Percentiles rank a stretch among this genome's conserved stretches.
These are phyloP conservation scores for Abscondita cerata DNA, from an alignment of 2,888 invertebrate species.

Conservation along the genomic window DNA sequence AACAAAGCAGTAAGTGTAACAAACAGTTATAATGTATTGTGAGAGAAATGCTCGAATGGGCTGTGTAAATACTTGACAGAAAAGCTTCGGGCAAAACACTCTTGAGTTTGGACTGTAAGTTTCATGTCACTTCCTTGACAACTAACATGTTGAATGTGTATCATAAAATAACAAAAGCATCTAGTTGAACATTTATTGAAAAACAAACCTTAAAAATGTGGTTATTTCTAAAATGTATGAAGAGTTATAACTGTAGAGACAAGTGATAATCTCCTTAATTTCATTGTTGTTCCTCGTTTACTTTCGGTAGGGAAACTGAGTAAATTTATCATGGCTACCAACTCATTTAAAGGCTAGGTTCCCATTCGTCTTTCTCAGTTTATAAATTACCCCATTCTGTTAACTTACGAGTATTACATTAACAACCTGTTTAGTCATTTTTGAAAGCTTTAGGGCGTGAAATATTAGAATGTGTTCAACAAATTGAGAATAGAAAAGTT, in stretches of 20 bases:
- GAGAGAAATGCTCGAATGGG: conserved; percentile 21
- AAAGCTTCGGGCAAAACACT: conserved; percentile 25
- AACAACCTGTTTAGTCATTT: conserved; percentile 48
- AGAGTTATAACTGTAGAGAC: conserved; percentile 56
- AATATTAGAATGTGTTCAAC: conserved; percentile 4
- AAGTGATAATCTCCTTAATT: conserved; percentile 60
- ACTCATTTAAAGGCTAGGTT: conserved; percentile 55
- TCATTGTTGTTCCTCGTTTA: conserved; percentile 53
- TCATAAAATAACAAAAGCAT: conserved; percentile 5
- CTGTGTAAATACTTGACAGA: conserved; percentile 33
- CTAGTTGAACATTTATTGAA: conserved; percentile 20
- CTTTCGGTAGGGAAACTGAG: conserved; percentile 45
- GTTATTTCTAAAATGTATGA: conserved; percentile 51
- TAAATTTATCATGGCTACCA: conserved; percentile 57
- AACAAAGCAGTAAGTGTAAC: conserved; percentile 13
- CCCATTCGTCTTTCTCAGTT: conserved; percentile 51
- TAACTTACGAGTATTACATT: conserved; percentile 48
- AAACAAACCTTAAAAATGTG: background rate
- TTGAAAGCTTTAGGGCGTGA: conserved; percentile 18
- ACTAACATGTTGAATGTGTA: conserved; percentile 16
- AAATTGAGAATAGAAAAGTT: conserved; percentile 4
- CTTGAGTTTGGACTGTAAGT: conserved; percentile 27
- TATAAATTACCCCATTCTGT: conserved; percentile 52
- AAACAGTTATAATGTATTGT: conserved; percentile 23
- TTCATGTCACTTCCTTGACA: conserved; percentile 31